Evolutionary conservation across 2,888 invertebrate genomes (phyloP).

Genomic region (Tortrix viridana): DNA sequence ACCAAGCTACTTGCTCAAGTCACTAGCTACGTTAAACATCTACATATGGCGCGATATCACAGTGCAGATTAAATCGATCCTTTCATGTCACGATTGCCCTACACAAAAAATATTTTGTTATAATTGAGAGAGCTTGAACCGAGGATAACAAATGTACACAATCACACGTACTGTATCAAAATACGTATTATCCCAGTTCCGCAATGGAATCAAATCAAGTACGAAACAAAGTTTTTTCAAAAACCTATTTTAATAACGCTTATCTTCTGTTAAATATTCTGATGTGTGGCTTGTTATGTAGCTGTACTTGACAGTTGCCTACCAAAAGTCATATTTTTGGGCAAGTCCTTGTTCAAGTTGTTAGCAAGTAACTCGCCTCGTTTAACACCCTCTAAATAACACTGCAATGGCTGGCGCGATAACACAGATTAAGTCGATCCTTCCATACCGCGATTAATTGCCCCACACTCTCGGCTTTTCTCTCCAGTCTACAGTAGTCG

Average conservation of each 20-base stretch:
- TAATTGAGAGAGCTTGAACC: no score
- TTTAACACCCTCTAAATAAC: slow-evolving; percentile 26
- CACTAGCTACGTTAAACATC: slow-evolving; percentile 4
- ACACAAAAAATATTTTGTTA: neutral
- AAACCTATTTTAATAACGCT: no score
- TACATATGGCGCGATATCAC: slow-evolving; percentile 43
- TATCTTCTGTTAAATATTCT: neutral
- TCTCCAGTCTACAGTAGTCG: neutral
- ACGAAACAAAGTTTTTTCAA: no score
- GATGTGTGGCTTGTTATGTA: no score
- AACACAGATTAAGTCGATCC: slow-evolving; percentile 43
- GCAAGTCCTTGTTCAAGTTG: neutral
- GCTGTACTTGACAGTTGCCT: no score
- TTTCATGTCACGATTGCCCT: slow-evolving; percentile 37
- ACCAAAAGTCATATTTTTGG: no score
- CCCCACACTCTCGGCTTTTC: slow-evolving; percentile 18
- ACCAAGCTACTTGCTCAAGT: neutral
- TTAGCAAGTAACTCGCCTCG: slow-evolving; percentile 9
- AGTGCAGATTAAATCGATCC: slow-evolving; percentile 38
- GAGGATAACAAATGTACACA: no score
- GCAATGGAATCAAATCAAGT: no score
- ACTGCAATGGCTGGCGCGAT: slow-evolving; percentile 44
- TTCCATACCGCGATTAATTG: slow-evolving; percentile 40
- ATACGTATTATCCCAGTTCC: no score
- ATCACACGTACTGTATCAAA: no score